These are phyloP conservation scores for Poeciliopsis retropinna DNA, from an alignment of 2,113 vertebrate genomes.

Conservation along the genomic window DNA sequence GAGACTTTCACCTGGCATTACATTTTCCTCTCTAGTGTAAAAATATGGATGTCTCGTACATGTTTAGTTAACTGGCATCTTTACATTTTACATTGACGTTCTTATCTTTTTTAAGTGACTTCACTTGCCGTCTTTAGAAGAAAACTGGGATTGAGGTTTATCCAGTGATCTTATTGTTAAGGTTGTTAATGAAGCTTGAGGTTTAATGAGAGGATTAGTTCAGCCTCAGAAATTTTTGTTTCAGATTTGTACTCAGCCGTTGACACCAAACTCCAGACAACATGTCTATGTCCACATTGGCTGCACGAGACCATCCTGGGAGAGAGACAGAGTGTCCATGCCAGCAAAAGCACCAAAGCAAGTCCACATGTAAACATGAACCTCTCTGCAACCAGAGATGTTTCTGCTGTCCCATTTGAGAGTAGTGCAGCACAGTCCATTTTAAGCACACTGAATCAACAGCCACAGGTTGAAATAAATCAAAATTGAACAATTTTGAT, in stretches of 20 bases:
- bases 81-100: background rate
- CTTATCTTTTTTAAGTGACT: constrained; percentile 4
- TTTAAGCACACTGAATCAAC: constrained; percentile 1
- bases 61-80: no score
- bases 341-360: constrained; percentile 29
- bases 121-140: constrained; percentile 18
- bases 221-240: constrained; percentile 42
- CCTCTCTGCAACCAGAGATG: constrained; percentile 35
- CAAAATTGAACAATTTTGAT: constrained; percentile 7
- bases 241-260: constrained; percentile 34
- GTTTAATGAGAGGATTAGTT: constrained; percentile 53
- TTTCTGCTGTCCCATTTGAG: constrained; percentile 12
- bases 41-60: no score
- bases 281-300: constrained; percentile 27
- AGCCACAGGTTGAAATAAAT: background rate
- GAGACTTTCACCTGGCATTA: no score
- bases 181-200: constrained; percentile 16
- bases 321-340: constrained; percentile 22
- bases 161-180: constrained; percentile 12
- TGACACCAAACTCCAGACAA: constrained; percentile 34
- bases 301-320: constrained; percentile 23
- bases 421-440: constrained; percentile 1
- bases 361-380: constrained; percentile 43
- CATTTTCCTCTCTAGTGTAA: no score
- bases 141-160: constrained; percentile 13